These are phyloP conservation scores for Drosophila incognita DNA, from an alignment of 2,888 invertebrate genomes.

Conservation along the genomic window DNA sequence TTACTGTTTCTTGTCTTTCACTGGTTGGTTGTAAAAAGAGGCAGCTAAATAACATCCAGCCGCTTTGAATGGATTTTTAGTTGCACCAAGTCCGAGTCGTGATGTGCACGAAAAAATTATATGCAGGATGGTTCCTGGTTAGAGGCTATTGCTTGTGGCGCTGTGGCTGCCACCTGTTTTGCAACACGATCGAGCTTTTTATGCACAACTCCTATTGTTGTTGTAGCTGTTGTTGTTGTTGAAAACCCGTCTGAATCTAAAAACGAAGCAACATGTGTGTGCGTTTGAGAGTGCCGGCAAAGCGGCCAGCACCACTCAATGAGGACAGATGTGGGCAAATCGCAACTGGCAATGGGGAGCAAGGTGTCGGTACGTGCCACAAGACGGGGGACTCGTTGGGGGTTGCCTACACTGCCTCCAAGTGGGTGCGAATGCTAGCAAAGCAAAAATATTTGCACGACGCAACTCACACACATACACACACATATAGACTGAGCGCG, in stretches of 20 bases:
- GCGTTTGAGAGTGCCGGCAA: slow-evolving; percentile 74
- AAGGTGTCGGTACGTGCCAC: slow-evolving; percentile 19
- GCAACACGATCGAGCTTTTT: slow-evolving; percentile 66
- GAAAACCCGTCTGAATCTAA: slow-evolving; percentile 77
- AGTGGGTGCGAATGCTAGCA: slow-evolving; percentile 66
- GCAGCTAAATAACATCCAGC: not conserved
- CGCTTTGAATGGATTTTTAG: slow-evolving; percentile 37
- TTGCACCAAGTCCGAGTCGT: slow-evolving; percentile 46
- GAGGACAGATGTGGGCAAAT: slow-evolving; percentile 63
- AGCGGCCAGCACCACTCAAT: slow-evolving; percentile 65
- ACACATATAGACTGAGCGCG: slow-evolving; percentile 28
- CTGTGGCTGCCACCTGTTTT: slow-evolving; percentile 56
- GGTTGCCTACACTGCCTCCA: slow-evolving; percentile 41
- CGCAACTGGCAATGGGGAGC: slow-evolving; percentile 32
- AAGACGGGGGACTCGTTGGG: slow-evolving; percentile 13
- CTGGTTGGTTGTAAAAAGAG: not conserved
- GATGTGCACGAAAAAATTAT: slow-evolving; percentile 34
- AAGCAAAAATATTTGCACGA: slow-evolving; percentile 74
- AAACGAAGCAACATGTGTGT: slow-evolving; percentile 77
- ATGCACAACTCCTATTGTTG: slow-evolving; percentile 41
- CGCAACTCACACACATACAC: slow-evolving; percentile 46
- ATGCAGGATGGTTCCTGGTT: slow-evolving; percentile 61
- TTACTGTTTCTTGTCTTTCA: slow-evolving; percentile 6
- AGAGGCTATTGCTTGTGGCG: slow-evolving; percentile 21
- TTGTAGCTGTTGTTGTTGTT: slow-evolving; percentile 21